Conservation (phyloP, 2,797 vertebrate species). For the Aulostomus chinensis region DNA sequence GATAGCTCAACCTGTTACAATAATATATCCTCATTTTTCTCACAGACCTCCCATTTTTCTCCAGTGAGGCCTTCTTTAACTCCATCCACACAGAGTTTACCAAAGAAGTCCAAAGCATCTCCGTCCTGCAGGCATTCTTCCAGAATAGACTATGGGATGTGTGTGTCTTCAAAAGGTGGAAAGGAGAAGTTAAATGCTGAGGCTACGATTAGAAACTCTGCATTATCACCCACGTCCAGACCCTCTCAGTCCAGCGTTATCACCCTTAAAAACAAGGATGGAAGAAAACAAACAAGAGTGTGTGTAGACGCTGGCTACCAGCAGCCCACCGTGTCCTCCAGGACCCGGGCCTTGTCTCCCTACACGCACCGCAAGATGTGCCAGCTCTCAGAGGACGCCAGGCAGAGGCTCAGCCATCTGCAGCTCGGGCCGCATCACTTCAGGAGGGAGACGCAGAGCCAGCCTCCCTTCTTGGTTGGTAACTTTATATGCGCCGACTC, state of each 20-base stretch:
- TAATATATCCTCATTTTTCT: slow-evolving; percentile 10
- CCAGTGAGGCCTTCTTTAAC: slow-evolving; percentile 31
- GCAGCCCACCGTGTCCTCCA: slow-evolving; percentile 90
- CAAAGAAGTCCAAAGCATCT: slow-evolving; percentile 15
- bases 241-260: background rate
- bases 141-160: slow-evolving; percentile 4
- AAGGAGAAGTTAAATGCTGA: slow-evolving; percentile 17
- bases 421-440: slow-evolving; percentile 93
- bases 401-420: slow-evolving; percentile 88
- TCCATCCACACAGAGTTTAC: slow-evolving; percentile 13
- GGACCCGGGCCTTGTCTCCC: slow-evolving; percentile 88
- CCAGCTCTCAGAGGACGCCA: slow-evolving; percentile 87
- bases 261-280: slow-evolving; percentile 16
- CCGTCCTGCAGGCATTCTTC: slow-evolving; percentile 1
- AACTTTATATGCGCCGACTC: background rate
- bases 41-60: slow-evolving; percentile 33
- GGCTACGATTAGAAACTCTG: slow-evolving; percentile 6
- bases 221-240: slow-evolving; percentile 18
- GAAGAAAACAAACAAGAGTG: slow-evolving; percentile 1
- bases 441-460: slow-evolving; percentile 86
- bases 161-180: slow-evolving; percentile 13
- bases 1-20: slow-evolving; percentile 5
- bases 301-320: slow-evolving; percentile 76
- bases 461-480: slow-evolving; percentile 88
- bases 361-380: slow-evolving; percentile 96